Base-by-base conservation (phyloP, 2,113 vertebrate genomes). In the Piliocolobus tephrosceles region DNA sequence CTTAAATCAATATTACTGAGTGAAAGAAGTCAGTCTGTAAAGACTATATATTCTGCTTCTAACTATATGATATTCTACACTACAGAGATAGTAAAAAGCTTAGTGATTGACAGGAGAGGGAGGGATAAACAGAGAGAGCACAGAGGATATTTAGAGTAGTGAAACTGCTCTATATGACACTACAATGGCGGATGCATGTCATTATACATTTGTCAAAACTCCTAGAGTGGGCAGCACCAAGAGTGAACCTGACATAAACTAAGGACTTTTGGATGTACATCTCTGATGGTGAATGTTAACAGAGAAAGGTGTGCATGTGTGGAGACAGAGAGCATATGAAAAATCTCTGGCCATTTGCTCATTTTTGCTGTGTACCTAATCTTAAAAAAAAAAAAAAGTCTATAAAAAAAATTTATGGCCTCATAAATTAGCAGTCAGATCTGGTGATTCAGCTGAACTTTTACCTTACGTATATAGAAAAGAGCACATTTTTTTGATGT, bases 401-500 rank as follows among this genome's bases (percentile, higher is more conserved):
- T 45, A 45, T 14, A 86, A 45, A 79, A 50, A 90, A 50, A 88
- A 64, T 68, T 52, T 55, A 87, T 16, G 83, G 35, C 0, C n/a
- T 78, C 17, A 12, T 50, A 84, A 94, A 81, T 73, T 43, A 83
- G 38, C n/a, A 40, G 68, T 61, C 45, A 79, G 9, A 73, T 25
- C 20, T 38, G 57, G 27, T 79, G 3, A 96, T 64, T 96, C 83
- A 90, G 40, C 6, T 76, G 38, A 92, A 90, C 40, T 40, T 94
- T 76, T 91, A 75, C 87, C 22, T 55, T 57, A 92, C 82, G 1
- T 52, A 82, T 8, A 91, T 23, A 79, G 50, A 90, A 91, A 90
- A 81, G 38, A 90, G 55, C 35, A 43, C 8, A 2, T 45, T 57
- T 68, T 90, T 86, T 32, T 80, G 14, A 73, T 47, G 43, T 55